A percentile compares a stretch with the other conserved stretches of the same genome.
These are phyloP conservation scores for Aphelenchoides bicaudatus DNA, from an alignment of 2,888 invertebrate species.

Conservation along the genomic window DNA sequence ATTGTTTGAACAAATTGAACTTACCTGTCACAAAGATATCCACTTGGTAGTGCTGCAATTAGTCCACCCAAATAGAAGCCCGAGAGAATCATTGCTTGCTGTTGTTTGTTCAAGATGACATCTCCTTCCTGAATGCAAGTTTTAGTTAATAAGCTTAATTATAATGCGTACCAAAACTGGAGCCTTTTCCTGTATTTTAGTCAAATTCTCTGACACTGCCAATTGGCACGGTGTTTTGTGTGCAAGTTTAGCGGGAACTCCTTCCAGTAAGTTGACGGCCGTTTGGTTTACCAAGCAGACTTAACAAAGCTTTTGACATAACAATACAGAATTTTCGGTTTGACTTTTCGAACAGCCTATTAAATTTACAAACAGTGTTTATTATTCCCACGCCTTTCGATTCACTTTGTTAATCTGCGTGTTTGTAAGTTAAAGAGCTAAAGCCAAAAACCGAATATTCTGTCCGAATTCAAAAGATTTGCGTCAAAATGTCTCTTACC, in stretches of 20 bases:
- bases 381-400: too few relatives aligned
- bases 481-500: too few relatives aligned
- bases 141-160: not conserved
- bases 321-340: too few relatives aligned
- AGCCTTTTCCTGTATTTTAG: not conserved
- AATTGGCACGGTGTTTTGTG: not conserved
- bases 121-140: slow-evolving; percentile 41
- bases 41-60: slow-evolving; percentile 36
- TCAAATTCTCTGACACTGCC: not conserved
- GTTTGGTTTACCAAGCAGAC: slow-evolving; percentile 56
- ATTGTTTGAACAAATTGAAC: too few relatives aligned
- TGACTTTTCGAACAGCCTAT: too few relatives aligned
- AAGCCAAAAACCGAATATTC: too few relatives aligned
- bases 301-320: too few relatives aligned
- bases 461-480: too few relatives aligned
- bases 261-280: slow-evolving; percentile 25
- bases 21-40: slow-evolving; percentile 36
- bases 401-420: too few relatives aligned
- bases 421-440: too few relatives aligned
- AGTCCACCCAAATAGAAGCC: slow-evolving; percentile 48
- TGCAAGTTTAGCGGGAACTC: not conserved
- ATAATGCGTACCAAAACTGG: not conserved
- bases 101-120: slow-evolving; percentile 46
- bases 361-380: too few relatives aligned
- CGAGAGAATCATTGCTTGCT: slow-evolving; percentile 53